These are phyloP conservation scores for Conus betulinus DNA, from an alignment of 1,140 invertebrate species.

Conservation along the genomic window DNA sequence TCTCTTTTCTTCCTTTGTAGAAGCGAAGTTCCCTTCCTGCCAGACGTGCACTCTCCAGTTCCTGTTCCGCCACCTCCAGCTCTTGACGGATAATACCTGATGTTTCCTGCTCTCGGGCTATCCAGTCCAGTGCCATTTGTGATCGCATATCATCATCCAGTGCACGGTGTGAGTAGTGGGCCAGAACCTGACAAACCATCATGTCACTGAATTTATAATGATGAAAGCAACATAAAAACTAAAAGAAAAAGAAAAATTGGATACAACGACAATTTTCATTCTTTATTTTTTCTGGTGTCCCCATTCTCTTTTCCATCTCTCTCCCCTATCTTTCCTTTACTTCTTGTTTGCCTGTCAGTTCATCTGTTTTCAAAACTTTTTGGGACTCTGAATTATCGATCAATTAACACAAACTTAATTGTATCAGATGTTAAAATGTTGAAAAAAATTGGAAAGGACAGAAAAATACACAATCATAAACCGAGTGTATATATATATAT, in stretches of 20 bases:
- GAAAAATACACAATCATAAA: too few species aligned
- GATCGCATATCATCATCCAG: slow-evolving; percentile 96
- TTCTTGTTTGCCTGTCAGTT: too few species aligned
- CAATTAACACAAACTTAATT: too few species aligned
- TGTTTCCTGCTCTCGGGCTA: slow-evolving; percentile 89
- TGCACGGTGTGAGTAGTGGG: slow-evolving; percentile 73
- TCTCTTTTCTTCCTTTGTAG: slow-evolving; percentile 97
- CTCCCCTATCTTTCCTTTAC: too few species aligned
- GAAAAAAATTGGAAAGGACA: too few species aligned
- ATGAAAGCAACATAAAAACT: not conserved
- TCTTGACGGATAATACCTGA: slow-evolving; percentile 88
- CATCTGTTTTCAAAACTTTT: too few species aligned
- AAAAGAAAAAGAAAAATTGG: not conserved
- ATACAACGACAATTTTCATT: too few species aligned
- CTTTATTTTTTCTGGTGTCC: too few species aligned
- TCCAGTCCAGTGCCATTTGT: slow-evolving; percentile 97
- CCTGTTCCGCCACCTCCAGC: slow-evolving; percentile 88
- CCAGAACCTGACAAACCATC: slow-evolving; percentile 31
- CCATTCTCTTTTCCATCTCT: too few species aligned
- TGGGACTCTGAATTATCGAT: too few species aligned
- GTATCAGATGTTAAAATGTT: too few species aligned
- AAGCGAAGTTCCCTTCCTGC: slow-evolving; percentile 93
- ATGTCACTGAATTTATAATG: not conserved
- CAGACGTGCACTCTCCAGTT: slow-evolving; percentile 91
- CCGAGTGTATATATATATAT: too few species aligned